phyloP scores from a whole-genome alignment of 2,888 invertebrate species.

The Phaonia tiefii region DNA sequence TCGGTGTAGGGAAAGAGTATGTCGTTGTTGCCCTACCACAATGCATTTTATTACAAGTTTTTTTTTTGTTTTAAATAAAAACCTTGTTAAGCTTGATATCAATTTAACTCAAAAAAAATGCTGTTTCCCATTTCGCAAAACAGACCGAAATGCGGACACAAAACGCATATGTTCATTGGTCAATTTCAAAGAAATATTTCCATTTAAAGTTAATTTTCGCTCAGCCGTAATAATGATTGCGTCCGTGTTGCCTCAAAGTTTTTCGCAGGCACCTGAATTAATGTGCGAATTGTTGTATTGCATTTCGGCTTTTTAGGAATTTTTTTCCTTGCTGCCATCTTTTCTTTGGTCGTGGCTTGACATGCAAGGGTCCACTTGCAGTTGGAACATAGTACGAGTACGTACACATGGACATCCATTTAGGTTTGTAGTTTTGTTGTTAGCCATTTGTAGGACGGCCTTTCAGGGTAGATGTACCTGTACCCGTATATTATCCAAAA shows the following conservation, averaged over 20 bases:
- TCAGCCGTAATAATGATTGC: slow-evolving; percentile 48
- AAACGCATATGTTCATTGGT: slow-evolving; percentile 64
- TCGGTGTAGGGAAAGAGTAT: too few relatives aligned
- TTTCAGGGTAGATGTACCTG: slow-evolving; percentile 9
- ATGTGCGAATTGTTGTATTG: slow-evolving; percentile 52
- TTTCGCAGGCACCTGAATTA: slow-evolving; percentile 63
- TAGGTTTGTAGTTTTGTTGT: too few relatives aligned
- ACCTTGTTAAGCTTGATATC: slow-evolving; percentile 59
- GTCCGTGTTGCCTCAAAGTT: slow-evolving; percentile 53
- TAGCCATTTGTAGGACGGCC: too few relatives aligned
- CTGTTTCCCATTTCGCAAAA: slow-evolving; percentile 25
- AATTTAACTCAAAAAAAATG: slow-evolving; percentile 42
- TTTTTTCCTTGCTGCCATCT: neutral
- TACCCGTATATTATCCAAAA: slow-evolving; percentile 63
- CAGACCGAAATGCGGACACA: neutral
- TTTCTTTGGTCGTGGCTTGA: slow-evolving; percentile 1
- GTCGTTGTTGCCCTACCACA: neutral
- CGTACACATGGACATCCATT: neutral
- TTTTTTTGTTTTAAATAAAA: slow-evolving; percentile 34
- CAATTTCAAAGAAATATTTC: slow-evolving; percentile 63
- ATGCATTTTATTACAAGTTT: neutral
- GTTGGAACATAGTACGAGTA: too few relatives aligned
- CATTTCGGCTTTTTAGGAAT: neutral
- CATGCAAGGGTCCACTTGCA: slow-evolving; percentile 48
- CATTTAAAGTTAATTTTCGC: slow-evolving; percentile 58